Evolutionary conservation across 1,140 invertebrate genomes (phyloP).

Genomic region (Formica exsecta): DNA sequence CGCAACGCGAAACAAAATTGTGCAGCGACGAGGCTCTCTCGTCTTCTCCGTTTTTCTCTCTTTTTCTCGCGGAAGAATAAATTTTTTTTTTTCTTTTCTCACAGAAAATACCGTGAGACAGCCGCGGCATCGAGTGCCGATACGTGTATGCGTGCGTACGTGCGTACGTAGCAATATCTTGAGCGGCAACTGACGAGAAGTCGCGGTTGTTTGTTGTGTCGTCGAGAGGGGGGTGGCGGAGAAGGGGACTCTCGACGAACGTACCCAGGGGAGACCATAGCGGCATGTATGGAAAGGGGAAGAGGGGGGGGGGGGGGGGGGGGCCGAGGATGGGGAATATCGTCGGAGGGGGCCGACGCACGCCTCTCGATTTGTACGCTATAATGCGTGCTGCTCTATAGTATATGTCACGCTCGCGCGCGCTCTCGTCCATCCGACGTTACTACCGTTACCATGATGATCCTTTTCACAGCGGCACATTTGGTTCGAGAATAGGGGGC

Average conservation of each 20-base stretch:
- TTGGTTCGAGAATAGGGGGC: constrained; percentile 23
- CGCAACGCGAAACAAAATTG: constrained; percentile 41
- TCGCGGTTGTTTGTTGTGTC: constrained; percentile 77
- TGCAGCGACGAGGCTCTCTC: constrained; percentile 5
- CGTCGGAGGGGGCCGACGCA: not conserved
- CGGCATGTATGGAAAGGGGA: not conserved
- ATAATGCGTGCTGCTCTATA: constrained; percentile 22
- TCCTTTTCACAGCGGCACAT: constrained; percentile 41
- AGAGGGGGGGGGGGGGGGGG: not conserved
- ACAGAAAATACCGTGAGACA: constrained; percentile 38
- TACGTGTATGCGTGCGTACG: constrained; percentile 26
- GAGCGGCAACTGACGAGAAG: constrained; percentile 78
- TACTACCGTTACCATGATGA: constrained; percentile 34
- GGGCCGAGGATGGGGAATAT: constrained; percentile 24
- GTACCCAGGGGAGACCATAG: constrained; percentile 23
- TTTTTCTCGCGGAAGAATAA: not conserved
- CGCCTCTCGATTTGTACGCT: constrained; percentile 15
- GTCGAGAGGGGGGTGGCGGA: constrained; percentile 31
- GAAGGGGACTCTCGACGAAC: constrained; percentile 39
- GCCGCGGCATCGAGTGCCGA: constrained; percentile 10
- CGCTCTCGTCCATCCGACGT: constrained; percentile 1
- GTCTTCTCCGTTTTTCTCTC: not conserved
- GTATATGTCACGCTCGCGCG: not conserved
- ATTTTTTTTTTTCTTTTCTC: constrained; percentile 51
- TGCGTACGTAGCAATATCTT: constrained; percentile 75